Conservation (phyloP, 2,113 vertebrate genomes). For the Castor canadensis region DNA sequence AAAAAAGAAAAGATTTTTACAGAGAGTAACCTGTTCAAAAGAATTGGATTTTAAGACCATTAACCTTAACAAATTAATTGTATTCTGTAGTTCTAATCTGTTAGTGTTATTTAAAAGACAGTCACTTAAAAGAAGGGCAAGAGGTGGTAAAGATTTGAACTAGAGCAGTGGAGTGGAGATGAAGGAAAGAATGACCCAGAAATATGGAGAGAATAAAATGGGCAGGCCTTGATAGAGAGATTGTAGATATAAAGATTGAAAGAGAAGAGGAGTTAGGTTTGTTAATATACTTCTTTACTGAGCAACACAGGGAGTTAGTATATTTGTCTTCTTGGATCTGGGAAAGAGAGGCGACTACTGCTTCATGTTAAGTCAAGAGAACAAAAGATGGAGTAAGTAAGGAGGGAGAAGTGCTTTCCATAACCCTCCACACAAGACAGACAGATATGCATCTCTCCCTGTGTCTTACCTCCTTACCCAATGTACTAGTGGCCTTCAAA, state of each 20-base stretch:
- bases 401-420: background rate
- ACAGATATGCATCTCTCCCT: background rate
- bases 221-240: background rate
- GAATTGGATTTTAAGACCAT: background rate
- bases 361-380: background rate
- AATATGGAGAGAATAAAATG: background rate
- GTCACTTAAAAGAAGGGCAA: background rate
- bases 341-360: background rate
- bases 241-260: background rate
- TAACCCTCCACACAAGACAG: background rate
- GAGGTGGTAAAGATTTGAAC: background rate
- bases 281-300: background rate
- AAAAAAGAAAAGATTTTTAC: too few relatives aligned
- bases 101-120: conserved; percentile 8
- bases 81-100: background rate
- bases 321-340: conserved; percentile 33
- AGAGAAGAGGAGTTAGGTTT: background rate
- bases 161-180: background rate
- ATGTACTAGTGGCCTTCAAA: conserved; percentile 4
- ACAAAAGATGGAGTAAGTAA: background rate
- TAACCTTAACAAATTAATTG: conserved; percentile 13
- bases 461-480: background rate
- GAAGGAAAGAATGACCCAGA: background rate
- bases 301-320: background rate
- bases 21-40: background rate